A percentile compares a stretch with the other conserved stretches of the same genome.
Evolutionary conservation across 2,888 invertebrate species (phyloP).

Genomic region (Sminthurides aquaticus): DNA sequence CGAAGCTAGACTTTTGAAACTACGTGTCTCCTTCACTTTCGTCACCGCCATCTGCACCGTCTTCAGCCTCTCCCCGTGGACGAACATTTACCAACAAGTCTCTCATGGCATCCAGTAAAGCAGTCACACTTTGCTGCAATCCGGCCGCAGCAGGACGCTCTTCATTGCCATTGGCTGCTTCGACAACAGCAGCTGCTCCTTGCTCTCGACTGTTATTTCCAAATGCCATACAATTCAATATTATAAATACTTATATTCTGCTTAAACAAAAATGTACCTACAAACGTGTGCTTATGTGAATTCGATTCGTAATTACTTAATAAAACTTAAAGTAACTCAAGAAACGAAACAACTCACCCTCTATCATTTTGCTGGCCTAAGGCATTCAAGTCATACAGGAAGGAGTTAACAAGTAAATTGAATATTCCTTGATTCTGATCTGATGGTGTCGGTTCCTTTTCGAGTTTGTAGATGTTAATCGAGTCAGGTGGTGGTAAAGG

Average conservation of each 20-base stretch:
- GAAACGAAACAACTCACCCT: background rate
- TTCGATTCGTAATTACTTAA: no score
- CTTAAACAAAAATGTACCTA: no score
- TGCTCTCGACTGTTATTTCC: constrained; percentile 4
- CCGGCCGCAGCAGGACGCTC: constrained; percentile 49
- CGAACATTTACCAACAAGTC: constrained; percentile 57
- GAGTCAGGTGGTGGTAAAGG: constrained; percentile 70
- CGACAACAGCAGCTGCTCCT: constrained; percentile 36
- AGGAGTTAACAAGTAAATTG: constrained; percentile 62
- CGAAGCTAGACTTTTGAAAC: no score
- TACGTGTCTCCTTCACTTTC: constrained; percentile 17
- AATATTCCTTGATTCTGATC: constrained; percentile 44
- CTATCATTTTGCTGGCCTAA: constrained; percentile 44
- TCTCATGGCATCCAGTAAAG: constrained; percentile 64
- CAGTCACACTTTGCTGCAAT: constrained; percentile 58
- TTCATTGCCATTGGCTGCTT: constrained; percentile 23
- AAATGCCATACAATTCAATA: background rate
- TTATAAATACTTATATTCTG: no score
- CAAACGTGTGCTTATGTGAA: no score
- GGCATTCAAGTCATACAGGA: constrained; percentile 59
- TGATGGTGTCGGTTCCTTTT: constrained; percentile 20
- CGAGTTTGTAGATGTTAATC: constrained; percentile 58
- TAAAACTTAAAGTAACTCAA: no score
- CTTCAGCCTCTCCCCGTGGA: constrained; percentile 2
- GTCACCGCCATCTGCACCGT: constrained; percentile 15